Conservation (phyloP, 2,888 invertebrate species). For the Ligdia adustata region DNA sequence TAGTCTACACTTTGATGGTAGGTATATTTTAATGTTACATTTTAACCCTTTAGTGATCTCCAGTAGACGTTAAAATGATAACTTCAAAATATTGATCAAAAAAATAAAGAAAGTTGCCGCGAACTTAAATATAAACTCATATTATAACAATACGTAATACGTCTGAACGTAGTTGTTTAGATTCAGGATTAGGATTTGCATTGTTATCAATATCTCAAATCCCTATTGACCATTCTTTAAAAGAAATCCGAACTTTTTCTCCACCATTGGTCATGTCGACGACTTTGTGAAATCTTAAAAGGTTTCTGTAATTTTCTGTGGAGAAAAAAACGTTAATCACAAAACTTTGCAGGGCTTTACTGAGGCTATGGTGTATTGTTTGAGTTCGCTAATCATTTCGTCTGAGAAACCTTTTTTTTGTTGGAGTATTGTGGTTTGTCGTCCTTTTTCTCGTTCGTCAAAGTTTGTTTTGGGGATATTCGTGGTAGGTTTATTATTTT, state of each 20-base stretch:
- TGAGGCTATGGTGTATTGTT: conserved; percentile 34
- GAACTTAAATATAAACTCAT: too few relatives aligned
- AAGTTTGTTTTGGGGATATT: conserved; percentile 22
- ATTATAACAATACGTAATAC: too few relatives aligned
- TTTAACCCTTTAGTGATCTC: too few relatives aligned
- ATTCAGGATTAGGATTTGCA: not conserved
- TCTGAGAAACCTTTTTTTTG: conserved; percentile 24
- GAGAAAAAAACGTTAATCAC: conserved; percentile 53
- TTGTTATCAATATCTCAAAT: conserved; percentile 13
- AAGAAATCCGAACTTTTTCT: conserved; percentile 19
- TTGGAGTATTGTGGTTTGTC: conserved; percentile 16
- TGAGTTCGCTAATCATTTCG: conserved; percentile 29
- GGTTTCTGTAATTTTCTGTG: conserved; percentile 52
- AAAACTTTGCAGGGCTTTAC: conserved; percentile 46
- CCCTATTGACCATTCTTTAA: conserved; percentile 14
- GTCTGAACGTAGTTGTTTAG: too few relatives aligned
- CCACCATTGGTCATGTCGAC: conserved; percentile 17
- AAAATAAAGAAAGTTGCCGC: too few relatives aligned
- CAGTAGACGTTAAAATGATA: too few relatives aligned
- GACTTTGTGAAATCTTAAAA: conserved; percentile 39
- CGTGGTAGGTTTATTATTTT: conserved; percentile 15
- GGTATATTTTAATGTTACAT: too few relatives aligned
- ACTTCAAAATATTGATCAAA: too few relatives aligned
- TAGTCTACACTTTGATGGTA: too few relatives aligned
- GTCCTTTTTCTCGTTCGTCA: conserved; percentile 21